Conservation (phyloP, 2,888 invertebrate species). For the Callimorpha dominula region DNA sequence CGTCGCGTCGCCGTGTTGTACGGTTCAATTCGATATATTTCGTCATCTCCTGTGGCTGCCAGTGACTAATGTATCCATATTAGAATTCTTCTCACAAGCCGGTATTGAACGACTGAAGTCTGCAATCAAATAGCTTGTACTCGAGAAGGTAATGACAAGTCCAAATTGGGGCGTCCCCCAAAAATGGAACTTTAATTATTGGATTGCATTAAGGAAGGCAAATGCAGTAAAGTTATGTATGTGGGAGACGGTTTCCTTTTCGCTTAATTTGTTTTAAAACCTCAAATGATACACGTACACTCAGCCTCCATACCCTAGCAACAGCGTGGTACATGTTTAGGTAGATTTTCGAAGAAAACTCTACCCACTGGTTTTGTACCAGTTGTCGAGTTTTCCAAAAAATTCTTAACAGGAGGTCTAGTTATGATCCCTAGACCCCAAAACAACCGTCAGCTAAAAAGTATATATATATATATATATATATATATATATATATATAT, state of each 20-base stretch:
- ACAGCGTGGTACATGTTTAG: too few relatives aligned
- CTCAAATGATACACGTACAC: too few relatives aligned
- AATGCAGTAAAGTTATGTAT: background rate
- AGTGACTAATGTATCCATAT: conserved; percentile 15
- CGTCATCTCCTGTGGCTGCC: conserved; percentile 7
- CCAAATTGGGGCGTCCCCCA: background rate
- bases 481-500: too few relatives aligned
- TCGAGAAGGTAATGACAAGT: conserved; percentile 14
- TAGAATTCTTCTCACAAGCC: conserved; percentile 12
- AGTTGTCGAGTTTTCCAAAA: too few relatives aligned
- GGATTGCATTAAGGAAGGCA: conserved; percentile 1
- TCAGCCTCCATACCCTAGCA: too few relatives aligned
- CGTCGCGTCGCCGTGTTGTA: background rate
- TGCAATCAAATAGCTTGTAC: conserved; percentile 16
- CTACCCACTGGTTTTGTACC: too few relatives aligned
- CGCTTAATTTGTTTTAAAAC: background rate
- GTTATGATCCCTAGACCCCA: too few relatives aligned
- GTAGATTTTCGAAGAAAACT: too few relatives aligned
- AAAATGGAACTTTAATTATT: conserved; percentile 11
- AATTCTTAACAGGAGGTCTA: too few relatives aligned
- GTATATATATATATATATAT: too few relatives aligned
- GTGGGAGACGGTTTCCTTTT: background rate
- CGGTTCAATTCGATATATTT: conserved; percentile 2
- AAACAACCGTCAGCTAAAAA: too few relatives aligned
- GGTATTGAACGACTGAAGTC: conserved; percentile 5